Percentiles rank a stretch among this genome's conserved stretches.
These are phyloP conservation scores for Tretioscincus oriximinensis DNA, from an alignment of 2,113 vertebrate genomes.

Conservation along the genomic window DNA sequence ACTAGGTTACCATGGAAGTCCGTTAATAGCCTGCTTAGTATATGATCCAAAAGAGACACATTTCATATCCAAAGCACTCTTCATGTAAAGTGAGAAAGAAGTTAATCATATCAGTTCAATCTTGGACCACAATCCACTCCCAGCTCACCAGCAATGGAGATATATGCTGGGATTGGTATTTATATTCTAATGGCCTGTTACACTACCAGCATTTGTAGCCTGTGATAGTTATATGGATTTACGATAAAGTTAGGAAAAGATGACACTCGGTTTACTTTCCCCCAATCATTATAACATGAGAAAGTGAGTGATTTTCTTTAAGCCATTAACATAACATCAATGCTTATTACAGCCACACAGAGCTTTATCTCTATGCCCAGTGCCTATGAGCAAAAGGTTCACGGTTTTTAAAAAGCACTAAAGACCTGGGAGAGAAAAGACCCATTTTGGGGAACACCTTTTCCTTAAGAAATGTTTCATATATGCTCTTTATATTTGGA, in stretches of 20 bases:
- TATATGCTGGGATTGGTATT: conserved; percentile 41
- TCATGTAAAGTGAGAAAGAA: neutral
- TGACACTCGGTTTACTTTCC: conserved; percentile 54
- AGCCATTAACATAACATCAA: conserved; percentile 49
- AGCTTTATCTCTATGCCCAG: neutral
- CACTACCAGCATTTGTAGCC: conserved; percentile 44
- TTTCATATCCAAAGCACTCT: neutral
- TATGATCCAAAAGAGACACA: neutral
- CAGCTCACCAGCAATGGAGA: conserved; percentile 1
- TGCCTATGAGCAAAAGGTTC: conserved; percentile 10
- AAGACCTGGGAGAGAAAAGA: neutral
- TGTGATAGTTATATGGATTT: conserved; percentile 60
- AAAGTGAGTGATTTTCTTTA: conserved; percentile 54
- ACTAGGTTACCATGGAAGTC: no score
- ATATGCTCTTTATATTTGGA: neutral
- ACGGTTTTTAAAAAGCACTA: no score
- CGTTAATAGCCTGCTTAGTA: no score
- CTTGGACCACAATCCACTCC: neutral
- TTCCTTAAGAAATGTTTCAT: neutral
- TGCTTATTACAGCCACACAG: conserved; percentile 13
- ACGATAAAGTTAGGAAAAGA: conserved; percentile 55
- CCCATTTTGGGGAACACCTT: no score
- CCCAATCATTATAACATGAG: conserved; percentile 60
- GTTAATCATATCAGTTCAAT: neutral
- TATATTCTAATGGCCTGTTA: conserved; percentile 53